Conservation (phyloP, 1,140 invertebrate species). For the Arctopsyche grandis region DNA sequence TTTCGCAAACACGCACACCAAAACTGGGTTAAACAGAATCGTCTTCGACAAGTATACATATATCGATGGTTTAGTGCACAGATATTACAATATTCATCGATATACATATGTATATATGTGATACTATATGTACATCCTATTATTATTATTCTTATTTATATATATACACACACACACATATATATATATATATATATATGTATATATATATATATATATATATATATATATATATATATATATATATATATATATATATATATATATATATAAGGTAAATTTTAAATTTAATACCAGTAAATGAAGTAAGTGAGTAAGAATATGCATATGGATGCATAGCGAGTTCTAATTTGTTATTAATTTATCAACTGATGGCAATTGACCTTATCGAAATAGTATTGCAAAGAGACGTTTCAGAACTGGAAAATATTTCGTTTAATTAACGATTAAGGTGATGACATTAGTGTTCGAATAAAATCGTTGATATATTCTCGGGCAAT, state of each 20-base stretch:
- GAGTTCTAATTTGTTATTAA: not conserved
- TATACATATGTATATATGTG: not conserved
- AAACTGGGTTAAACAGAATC: not conserved
- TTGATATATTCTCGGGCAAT: not conserved
- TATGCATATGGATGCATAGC: too few relatives aligned
- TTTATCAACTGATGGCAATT: not conserved
- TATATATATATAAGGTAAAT: too few relatives aligned
- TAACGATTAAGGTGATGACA: not conserved
- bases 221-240: too few relatives aligned
- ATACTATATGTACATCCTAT: not conserved
- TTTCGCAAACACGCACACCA: not conserved
- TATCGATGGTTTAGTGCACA: not conserved
- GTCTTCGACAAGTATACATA: not conserved
- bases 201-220: too few relatives aligned
- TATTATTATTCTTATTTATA: not conserved
- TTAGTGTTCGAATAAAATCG: not conserved
- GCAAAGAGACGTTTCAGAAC: not conserved
- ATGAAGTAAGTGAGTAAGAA: too few relatives aligned
- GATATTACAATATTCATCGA: not conserved
- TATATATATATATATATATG: too few relatives aligned
- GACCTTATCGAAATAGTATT: constrained; percentile 4
- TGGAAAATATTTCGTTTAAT: not conserved
- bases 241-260: too few relatives aligned
- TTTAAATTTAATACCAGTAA: too few relatives aligned
- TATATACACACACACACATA: too few relatives aligned